Evolutionary conservation across 23 tunicate genomes (phyloP), one percentile per base, ranked within the genome.

Genomic region (Aplidium turbinatum): DNA sequence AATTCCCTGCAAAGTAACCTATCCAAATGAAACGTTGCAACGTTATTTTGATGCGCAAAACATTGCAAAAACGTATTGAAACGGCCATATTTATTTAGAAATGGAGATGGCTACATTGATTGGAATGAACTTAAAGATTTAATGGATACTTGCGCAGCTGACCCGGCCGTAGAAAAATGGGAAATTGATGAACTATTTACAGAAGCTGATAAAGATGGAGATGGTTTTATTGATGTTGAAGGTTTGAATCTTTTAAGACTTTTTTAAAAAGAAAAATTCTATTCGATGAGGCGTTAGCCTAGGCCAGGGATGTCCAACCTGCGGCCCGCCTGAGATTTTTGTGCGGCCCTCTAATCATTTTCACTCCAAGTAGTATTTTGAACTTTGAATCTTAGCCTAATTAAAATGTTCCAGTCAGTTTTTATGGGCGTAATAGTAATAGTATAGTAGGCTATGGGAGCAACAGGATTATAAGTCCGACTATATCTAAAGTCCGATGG

Each of bases 161-260:
- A 86, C 50, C 93, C 93, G 2, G 72, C 88, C 21, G 87, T 93
- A 5, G 90, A 83, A 38, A 58, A 38, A 5, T 87, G 93, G 90
- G 99, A 94, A 55, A 53, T 94, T 35, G 90, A 94, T 25, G 99
- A 94, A 50, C 33, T 94, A 36, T 87, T 86, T 40, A 78, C 65
- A 33, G 99, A 94, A 53, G 99, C 99, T 4, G 93, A 94, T 63
- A 94, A 84, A 63, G 87, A 94, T 46, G 91, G 91, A 3, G 99
- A 94, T 56, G 99, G 99, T 39, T 35, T 73, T 45, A 78, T 94
- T 50, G 99, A 94, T 54, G 58, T 94, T 68, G 99, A 94, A 78
- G 99, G 99, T 92, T 22, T 3, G 78, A n/a, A n/a, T n/a, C n/a
- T 45, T 11, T 45, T 11, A 11, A 19, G 22, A 19, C n/a, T 16